Conservation (phyloP, 92 coral and sea anemone species). For the Nematostella vectensis region DNA sequence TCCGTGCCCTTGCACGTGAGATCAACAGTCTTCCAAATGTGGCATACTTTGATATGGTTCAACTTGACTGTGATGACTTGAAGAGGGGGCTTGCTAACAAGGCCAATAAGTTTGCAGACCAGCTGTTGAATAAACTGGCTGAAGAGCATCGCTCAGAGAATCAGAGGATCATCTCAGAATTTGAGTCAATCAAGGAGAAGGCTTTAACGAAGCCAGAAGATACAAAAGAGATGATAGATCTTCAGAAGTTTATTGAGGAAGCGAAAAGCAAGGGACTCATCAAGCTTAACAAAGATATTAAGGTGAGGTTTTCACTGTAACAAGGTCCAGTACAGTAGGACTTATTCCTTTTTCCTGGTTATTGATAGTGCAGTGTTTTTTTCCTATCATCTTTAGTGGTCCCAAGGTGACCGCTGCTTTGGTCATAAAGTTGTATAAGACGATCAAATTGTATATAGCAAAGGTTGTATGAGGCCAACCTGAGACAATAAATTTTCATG, state of each 20-base stretch:
- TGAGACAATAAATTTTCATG: too few relatives aligned
- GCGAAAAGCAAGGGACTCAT: constrained; percentile 75
- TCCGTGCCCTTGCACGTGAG: constrained; percentile 86
- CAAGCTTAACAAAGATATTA: constrained; percentile 80
- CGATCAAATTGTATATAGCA: too few relatives aligned
- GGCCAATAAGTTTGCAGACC: constrained; percentile 94
- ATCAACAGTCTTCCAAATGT: constrained; percentile 80
- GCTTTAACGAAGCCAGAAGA: constrained; percentile 90
- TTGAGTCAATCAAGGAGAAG: constrained; percentile 70
- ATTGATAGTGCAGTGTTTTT: too few relatives aligned
- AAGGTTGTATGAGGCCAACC: too few relatives aligned
- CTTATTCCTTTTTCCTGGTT: too few relatives aligned
- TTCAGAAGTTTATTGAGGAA: constrained; percentile 84
- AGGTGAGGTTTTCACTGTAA: constrained; percentile 31
- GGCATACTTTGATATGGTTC: constrained; percentile 93
- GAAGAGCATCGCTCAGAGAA: constrained; percentile 84
- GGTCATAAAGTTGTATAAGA: too few relatives aligned
- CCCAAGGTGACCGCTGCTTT: too few relatives aligned
- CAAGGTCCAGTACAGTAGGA: background rate
- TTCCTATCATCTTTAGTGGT: too few relatives aligned
- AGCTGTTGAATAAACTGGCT: constrained; percentile 74
- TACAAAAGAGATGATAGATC: constrained; percentile 95
- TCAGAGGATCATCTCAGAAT: constrained; percentile 77
- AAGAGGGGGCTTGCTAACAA: constrained; percentile 96
- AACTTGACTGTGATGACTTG: constrained; percentile 94